These are phyloP conservation scores for Cyanoliseus patagonus DNA, from an alignment of 2,113 vertebrate genomes.

Conservation along the genomic window DNA sequence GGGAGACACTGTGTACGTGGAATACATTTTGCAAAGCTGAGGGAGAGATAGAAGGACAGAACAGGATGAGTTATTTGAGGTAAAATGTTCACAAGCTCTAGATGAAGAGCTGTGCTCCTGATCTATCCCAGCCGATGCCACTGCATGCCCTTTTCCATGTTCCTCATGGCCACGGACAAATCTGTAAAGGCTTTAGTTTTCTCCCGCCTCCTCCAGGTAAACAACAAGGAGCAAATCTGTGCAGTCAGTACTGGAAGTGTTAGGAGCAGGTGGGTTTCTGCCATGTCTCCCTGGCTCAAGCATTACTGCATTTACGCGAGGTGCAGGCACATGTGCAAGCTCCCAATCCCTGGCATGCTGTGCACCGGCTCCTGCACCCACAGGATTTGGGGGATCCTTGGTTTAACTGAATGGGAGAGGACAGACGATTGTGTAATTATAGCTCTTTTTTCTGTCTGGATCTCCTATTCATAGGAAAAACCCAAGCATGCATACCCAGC, in stretches of 20 bases:
- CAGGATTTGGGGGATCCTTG: background rate
- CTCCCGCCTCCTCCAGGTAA: background rate
- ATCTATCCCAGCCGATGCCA: background rate
- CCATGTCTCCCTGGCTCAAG: background rate
- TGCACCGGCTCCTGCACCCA: background rate
- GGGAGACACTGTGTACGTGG: background rate
- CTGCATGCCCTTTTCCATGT: background rate
- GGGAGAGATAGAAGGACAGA: background rate
- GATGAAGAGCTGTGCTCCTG: background rate
- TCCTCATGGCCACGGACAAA: background rate
- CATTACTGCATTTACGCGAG: background rate
- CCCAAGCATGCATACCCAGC: background rate
- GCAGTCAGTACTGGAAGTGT: background rate
- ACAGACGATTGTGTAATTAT: rapidly evolving
- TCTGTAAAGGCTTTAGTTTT: background rate
- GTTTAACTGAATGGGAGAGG: background rate
- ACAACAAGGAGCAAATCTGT: background rate
- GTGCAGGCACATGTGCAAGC: rapidly evolving
- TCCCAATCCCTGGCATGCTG: rapidly evolving
- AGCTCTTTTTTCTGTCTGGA: background rate
- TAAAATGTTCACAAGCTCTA: background rate
- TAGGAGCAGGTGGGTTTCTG: background rate
- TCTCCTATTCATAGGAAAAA: background rate
- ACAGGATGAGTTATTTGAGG: conserved; percentile 9
- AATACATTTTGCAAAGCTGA: background rate